Evolutionary conservation across 2,888 invertebrate species (phyloP).

Genomic region (Acleris laterana): DNA sequence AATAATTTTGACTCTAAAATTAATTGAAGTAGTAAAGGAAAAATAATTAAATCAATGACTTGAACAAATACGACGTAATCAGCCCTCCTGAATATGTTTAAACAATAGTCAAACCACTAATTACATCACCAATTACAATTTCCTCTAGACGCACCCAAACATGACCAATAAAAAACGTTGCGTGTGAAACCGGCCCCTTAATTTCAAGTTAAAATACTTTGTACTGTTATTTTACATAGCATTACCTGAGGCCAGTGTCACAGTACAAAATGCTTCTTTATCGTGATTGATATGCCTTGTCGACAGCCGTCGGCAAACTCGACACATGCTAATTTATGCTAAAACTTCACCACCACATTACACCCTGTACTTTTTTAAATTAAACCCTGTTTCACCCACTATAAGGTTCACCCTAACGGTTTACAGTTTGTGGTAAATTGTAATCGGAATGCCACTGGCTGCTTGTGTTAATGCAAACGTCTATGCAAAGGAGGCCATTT

Average conservation of each 20-base stretch:
- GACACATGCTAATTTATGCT: constrained; percentile 53
- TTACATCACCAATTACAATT: constrained; percentile 28
- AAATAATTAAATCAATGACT: constrained; percentile 14
- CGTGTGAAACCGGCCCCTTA: constrained; percentile 27
- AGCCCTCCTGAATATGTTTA: constrained; percentile 26
- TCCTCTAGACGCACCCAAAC: constrained; percentile 23
- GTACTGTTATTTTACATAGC: constrained; percentile 15
- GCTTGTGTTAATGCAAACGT: constrained; percentile 45
- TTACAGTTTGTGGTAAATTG: constrained; percentile 32
- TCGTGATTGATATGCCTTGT: constrained; percentile 50
- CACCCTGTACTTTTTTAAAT: constrained; percentile 16
- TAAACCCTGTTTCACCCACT: constrained; percentile 25
- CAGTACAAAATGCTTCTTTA: constrained; percentile 46
- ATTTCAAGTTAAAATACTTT: constrained; percentile 10
- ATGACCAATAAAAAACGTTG: constrained; percentile 12
- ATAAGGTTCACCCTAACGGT: constrained; percentile 9
- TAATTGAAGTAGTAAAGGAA: not conserved
- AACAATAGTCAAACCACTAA: constrained; percentile 36
- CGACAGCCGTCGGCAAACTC: constrained; percentile 43
- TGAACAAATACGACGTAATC: constrained; percentile 26
- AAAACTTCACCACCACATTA: constrained; percentile 38
- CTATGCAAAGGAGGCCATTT: constrained; percentile 46
- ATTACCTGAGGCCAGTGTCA: constrained; percentile 40
- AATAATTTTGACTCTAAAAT: not conserved
- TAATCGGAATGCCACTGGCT: constrained; percentile 44